Percentiles rank a stretch among this genome's conserved stretches.
Conservation (phyloP, 2,113 vertebrate species). For the Morone saxatilis region DNA sequence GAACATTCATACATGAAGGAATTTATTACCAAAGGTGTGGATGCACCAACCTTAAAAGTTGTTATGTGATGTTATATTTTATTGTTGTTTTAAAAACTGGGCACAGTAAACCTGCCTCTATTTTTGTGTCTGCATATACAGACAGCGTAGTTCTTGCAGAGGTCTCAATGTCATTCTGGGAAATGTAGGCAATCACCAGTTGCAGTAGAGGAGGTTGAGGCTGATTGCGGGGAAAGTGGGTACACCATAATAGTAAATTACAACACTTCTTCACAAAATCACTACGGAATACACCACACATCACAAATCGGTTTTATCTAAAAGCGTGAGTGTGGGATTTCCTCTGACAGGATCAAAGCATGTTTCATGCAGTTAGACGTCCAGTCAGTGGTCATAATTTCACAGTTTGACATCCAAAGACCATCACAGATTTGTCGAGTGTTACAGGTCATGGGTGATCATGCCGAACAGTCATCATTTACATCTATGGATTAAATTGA, state of each 20-base stretch:
- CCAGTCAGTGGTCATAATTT: conserved; percentile 29
- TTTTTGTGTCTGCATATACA: neutral
- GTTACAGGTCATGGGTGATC: neutral
- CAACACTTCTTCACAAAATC: conserved; percentile 30
- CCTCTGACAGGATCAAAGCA: conserved; percentile 30
- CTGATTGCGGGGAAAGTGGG: conserved; percentile 39
- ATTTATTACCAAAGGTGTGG: neutral
- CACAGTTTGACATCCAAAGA: conserved; percentile 17
- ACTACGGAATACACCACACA: neutral
- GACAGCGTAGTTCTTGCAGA: neutral
- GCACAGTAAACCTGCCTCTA: neutral
- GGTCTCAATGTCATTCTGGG: conserved; percentile 6
- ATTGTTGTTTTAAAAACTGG: neutral
- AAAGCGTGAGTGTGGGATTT: conserved; percentile 10
- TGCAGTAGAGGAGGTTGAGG: conserved; percentile 6
- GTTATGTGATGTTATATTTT: neutral
- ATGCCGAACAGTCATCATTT: neutral
- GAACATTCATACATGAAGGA: neutral
- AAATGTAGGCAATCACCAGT: conserved; percentile 18
- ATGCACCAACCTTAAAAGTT: neutral
- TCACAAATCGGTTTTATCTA: conserved; percentile 25
- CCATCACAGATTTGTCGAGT: conserved; percentile 4
- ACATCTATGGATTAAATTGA: conserved; percentile 15
- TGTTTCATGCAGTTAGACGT: conserved; percentile 2
- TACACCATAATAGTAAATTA: conserved; percentile 37